Conservation (phyloP, 2,888 invertebrate genomes). For the Drosophila colorata region DNA sequence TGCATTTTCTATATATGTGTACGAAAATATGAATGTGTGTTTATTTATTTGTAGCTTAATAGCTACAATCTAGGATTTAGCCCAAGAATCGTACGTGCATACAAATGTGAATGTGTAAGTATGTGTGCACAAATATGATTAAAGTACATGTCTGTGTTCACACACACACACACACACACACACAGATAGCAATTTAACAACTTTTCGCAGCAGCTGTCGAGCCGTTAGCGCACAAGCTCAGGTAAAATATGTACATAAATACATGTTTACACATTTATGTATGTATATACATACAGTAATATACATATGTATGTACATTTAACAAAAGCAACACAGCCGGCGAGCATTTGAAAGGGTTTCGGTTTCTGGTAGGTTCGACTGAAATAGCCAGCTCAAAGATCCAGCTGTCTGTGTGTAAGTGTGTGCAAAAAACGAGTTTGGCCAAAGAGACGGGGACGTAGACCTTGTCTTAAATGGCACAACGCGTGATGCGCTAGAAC, state of each 20-base stretch:
- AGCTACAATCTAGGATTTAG: slow-evolving; percentile 13
- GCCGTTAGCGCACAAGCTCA: slow-evolving; percentile 22
- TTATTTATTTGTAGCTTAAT: neutral
- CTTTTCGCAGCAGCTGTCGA: slow-evolving; percentile 30
- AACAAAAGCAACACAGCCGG: slow-evolving; percentile 34
- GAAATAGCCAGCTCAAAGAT: slow-evolving; percentile 21
- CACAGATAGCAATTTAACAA: neutral
- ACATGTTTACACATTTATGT: neutral
- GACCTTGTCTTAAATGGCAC: slow-evolving; percentile 63
- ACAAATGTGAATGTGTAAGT: neutral
- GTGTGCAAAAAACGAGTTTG: slow-evolving; percentile 47
- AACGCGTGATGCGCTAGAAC: slow-evolving; percentile 56
- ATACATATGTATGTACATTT: slow-evolving; percentile 8
- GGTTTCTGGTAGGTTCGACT: slow-evolving; percentile 45
- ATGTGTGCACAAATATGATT: neutral
- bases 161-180: slow-evolving; percentile 5
- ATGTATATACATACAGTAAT: neutral
- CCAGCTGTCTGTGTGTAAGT: slow-evolving; percentile 8
- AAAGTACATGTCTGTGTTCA: slow-evolving; percentile 1
- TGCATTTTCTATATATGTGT: neutral
- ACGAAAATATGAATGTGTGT: neutral
- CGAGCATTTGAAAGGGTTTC: slow-evolving; percentile 45
- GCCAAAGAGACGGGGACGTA: slow-evolving; percentile 49
- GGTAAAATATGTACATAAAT: slow-evolving; percentile 40
- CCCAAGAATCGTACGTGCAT: neutral